A percentile compares a stretch with the other conserved stretches of the same genome.
Conservation (phyloP, 2,797 vertebrate species). For the Sciaenops ocellatus region DNA sequence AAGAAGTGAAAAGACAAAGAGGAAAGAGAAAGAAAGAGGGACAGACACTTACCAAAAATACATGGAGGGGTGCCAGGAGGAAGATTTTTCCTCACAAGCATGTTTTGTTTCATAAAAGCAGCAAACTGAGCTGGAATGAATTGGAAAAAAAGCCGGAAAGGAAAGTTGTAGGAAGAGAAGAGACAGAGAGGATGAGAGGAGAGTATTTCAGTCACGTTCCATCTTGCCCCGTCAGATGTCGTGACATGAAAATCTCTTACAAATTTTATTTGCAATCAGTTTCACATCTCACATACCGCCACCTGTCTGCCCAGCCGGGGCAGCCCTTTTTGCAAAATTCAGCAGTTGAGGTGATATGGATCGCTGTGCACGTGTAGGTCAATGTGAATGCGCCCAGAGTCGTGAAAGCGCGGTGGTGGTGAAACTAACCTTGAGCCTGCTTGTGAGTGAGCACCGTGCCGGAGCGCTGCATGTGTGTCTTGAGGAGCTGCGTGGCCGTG, state of each 20-base stretch:
- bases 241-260: constrained; percentile 49
- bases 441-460: constrained; percentile 92
- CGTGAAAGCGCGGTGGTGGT: background rate
- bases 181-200: constrained; percentile 78
- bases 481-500: constrained; percentile 91
- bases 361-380: background rate
- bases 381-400: background rate
- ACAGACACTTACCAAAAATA: constrained; percentile 97
- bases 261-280: constrained; percentile 28
- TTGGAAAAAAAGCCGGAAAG: constrained; percentile 79
- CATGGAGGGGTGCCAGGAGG: constrained; percentile 96
- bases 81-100: constrained; percentile 99
- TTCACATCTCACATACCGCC: constrained; percentile 26
- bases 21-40: constrained; percentile 68
- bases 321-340: constrained; percentile 20
- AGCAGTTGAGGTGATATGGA: constrained; percentile 30
- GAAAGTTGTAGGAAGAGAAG: constrained; percentile 77
- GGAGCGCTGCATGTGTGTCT: constrained; percentile 92
- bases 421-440: constrained; percentile 92
- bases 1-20: constrained; percentile 56
- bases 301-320: constrained; percentile 8
- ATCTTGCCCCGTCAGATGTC: constrained; percentile 65
- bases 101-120: constrained; percentile 99
- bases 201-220: constrained; percentile 78
- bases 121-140: constrained; percentile 99